Evolutionary conservation across 92 coral and sea anemone genomes (phyloP), one percentile per base, ranked within the genome.

Genomic region (Zoanthus solanderi): DNA sequence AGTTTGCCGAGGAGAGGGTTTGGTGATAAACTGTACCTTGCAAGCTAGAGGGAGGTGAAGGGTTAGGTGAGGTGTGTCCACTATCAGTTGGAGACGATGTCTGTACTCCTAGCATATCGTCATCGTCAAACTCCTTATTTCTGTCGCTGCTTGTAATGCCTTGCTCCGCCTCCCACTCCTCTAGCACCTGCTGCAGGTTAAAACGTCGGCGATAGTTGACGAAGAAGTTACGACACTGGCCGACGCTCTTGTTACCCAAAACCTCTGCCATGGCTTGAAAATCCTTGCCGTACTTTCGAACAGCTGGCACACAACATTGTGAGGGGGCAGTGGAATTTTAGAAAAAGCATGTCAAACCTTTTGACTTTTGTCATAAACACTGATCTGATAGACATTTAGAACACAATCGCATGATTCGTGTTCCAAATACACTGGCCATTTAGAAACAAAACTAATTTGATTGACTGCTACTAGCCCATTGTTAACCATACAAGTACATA

Each of bases 261-360:
- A 97, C 99, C 61, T 97, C 99, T 6, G 98, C 99, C 99, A 97
- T 97, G 86, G 99, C 99, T 91, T 97, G 99, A 85, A 97, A 97
- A 85, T 97, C 99, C 80, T 97, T 97, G 52, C 99, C 99, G 71
- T 97, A 97, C 84, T 95, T 95, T 71, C 99, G 94, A 13, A 97
- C 99, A 90, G 99, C 99, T 97, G 94, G 77, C 9, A 3, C 60
- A 75, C 15, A 83, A 53, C 63, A 63, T 74, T 34, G 76, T 72
- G 46, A 85, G 30, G 68, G 88, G 71, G 84, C 46, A 71, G 57
- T 53, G 68, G 47, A 23, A 63, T 87, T 76, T 66, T 75, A 56
- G 83, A 63, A 54, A 18, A 29, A 68, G 50, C 31, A 15, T 67
- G 88, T 42, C 78, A 45, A 45, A 78, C 44, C 54, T 74, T 56